Evolutionary conservation across 2,797 vertebrate species (phyloP).

Genomic region (Hyperoplus immaculatus): DNA sequence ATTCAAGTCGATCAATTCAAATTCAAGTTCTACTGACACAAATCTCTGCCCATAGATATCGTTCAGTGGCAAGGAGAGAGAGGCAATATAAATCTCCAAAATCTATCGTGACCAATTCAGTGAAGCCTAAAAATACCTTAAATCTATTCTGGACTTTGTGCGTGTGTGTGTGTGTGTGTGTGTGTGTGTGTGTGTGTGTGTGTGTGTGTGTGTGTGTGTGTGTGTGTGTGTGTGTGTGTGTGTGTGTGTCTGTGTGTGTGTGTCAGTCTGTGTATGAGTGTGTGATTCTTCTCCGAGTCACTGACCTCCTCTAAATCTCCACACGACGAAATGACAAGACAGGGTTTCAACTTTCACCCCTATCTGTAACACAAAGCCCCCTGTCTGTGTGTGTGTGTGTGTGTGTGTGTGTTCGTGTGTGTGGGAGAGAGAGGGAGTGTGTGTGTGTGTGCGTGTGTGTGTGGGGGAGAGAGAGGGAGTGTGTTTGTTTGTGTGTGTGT

Average conservation of each 20-base stretch:
- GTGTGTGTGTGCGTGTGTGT: slow-evolving; percentile 6
- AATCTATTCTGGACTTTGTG: slow-evolving; percentile 17
- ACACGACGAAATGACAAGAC: slow-evolving; percentile 56
- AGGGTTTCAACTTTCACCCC: slow-evolving; percentile 70
- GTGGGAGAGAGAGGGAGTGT: slow-evolving; percentile 24
- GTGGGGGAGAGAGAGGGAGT: background rate
- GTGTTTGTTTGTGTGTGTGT: background rate
- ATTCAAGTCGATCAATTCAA: too few relatives aligned
- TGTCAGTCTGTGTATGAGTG: too few relatives aligned
- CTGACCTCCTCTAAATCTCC: slow-evolving; percentile 67
- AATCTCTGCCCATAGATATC: too few relatives aligned
- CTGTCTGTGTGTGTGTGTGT: slow-evolving; percentile 31
- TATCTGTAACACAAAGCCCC: slow-evolving; percentile 60
- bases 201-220: too few relatives aligned
- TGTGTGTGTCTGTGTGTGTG: too few relatives aligned
- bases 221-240: too few relatives aligned
- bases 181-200: too few relatives aligned
- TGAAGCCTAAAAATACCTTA: slow-evolving; percentile 42
- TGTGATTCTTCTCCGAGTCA: slow-evolving; percentile 28
- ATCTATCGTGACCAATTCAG: slow-evolving; percentile 41
- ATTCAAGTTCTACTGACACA: too few relatives aligned
- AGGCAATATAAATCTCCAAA: slow-evolving; percentile 38
- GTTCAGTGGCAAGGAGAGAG: slow-evolving; percentile 18
- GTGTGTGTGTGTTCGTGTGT: background rate
- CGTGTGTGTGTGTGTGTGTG: too few relatives aligned